Percentiles rank a stretch among this genome's conserved stretches.
phyloP scores from a whole-genome alignment of 2,113 vertebrate species.

The Erinaceus europaeus region DNA sequence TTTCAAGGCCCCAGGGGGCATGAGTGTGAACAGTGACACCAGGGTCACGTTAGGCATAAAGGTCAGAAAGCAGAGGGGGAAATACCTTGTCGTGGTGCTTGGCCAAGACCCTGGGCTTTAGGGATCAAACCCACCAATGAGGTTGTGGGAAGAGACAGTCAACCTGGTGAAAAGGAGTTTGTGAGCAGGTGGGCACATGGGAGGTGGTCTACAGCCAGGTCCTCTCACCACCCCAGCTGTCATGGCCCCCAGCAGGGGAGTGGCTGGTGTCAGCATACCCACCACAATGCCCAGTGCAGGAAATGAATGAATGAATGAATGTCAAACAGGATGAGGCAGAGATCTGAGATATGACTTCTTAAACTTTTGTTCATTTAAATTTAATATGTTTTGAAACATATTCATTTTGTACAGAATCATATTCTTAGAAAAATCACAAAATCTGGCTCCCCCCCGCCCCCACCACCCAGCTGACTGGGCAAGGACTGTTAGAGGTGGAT shows the following conservation, averaged over 20 bases:
- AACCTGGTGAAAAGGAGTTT: not conserved
- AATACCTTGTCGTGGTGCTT: not conserved
- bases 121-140: not conserved
- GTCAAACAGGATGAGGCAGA: not conserved
- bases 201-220: not conserved
- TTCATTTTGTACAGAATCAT: not conserved
- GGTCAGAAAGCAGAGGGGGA: too few relatives aligned
- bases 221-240: not conserved
- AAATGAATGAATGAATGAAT: not conserved
- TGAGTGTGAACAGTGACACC: too few relatives aligned
- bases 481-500: not conserved
- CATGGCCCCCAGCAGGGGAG: not conserved
- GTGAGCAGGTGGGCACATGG: not conserved
- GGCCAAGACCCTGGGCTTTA: not conserved
- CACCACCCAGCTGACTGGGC: not conserved
- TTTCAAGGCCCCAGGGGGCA: too few relatives aligned
- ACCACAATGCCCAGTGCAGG: not conserved
- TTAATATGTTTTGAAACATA: not conserved
- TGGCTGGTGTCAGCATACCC: not conserved
- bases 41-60: not conserved
- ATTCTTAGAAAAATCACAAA: not conserved
- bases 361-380: not conserved
- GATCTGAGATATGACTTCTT: not conserved
- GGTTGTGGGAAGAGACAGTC: not conserved
- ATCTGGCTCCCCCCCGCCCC: not conserved